phyloP scores from a whole-genome alignment of 2,113 vertebrate genomes.

The Sisor rabdophorus region DNA sequence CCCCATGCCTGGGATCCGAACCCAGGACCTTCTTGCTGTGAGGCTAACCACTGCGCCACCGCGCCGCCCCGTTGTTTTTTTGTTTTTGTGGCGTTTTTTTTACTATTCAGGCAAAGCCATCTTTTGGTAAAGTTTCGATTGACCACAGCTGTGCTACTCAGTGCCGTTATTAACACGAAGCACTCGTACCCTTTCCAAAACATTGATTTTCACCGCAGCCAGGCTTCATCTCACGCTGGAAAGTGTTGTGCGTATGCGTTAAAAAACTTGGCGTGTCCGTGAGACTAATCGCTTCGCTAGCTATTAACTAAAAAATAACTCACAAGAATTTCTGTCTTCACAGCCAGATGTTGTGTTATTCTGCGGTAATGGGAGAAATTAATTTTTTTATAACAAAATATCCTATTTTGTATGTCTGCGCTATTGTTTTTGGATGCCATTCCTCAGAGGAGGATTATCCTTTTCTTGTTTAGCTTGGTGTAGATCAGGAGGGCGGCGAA shows the following conservation, averaged over 20 bases:
- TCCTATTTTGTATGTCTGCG: slow-evolving; percentile 48
- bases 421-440: slow-evolving; percentile 41
- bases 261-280: slow-evolving; percentile 14
- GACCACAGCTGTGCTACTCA: no score
- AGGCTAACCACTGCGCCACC: no score
- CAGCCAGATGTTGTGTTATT: slow-evolving; percentile 45
- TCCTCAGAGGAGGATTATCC: slow-evolving; percentile 38
- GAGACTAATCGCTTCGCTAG: slow-evolving; percentile 21
- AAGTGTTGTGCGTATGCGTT: slow-evolving; percentile 14
- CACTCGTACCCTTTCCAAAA: neutral
- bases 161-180: neutral
- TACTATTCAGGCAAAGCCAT: no score
- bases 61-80: no score
- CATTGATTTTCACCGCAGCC: slow-evolving; percentile 7
- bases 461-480: slow-evolving; percentile 47
- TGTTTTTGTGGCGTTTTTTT: no score
- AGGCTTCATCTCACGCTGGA: slow-evolving; percentile 7
- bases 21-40: no score
- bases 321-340: slow-evolving; percentile 33
- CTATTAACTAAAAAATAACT: slow-evolving; percentile 40
- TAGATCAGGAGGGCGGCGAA: slow-evolving; percentile 32
- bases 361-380: slow-evolving; percentile 36
- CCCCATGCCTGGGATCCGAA: no score
- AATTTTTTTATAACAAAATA: slow-evolving; percentile 41
- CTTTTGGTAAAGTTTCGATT: no score